Conservation (phyloP, 2,113 vertebrate genomes). For the Thunnus maccoyii region DNA sequence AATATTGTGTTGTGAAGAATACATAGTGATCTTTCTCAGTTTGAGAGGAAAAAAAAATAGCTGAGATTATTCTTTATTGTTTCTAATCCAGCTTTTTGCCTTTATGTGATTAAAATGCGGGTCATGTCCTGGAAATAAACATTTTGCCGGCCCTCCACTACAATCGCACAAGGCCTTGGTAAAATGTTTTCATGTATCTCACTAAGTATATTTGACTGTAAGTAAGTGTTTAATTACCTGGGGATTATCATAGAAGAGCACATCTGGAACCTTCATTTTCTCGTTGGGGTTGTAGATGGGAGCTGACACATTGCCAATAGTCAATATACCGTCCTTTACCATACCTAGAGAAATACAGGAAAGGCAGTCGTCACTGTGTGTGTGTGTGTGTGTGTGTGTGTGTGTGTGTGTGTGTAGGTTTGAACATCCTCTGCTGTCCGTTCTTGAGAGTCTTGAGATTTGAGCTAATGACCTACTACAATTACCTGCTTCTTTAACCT, state of each 20-base stretch:
- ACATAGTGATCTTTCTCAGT: neutral
- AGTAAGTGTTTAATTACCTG: conserved; percentile 84
- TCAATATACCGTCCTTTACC: conserved; percentile 88
- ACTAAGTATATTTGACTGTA: neutral
- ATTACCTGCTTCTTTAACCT: no score
- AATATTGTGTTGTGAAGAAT: neutral
- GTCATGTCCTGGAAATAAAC: conserved; percentile 1
- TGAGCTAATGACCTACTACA: no score
- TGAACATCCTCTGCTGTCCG: no score
- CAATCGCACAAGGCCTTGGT: neutral
- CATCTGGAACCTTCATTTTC: conserved; percentile 96
- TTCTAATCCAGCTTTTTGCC: conserved; percentile 15
- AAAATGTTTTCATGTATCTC: neutral
- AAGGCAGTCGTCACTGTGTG: neutral
- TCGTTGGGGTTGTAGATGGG: conserved; percentile 87
- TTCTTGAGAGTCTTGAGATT: no score
- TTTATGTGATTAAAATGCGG: neutral
- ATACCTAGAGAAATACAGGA: conserved; percentile 81
- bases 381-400: neutral
- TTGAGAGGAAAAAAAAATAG: neutral
- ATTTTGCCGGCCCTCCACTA: neutral
- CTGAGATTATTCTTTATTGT: conserved; percentile 32
- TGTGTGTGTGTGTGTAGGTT: neutral
- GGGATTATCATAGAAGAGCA: conserved; percentile 96
- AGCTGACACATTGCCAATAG: conserved; percentile 88